These are phyloP conservation scores for Falcunculus frontatus DNA, from an alignment of 2,113 vertebrate genomes.

Conservation along the genomic window DNA sequence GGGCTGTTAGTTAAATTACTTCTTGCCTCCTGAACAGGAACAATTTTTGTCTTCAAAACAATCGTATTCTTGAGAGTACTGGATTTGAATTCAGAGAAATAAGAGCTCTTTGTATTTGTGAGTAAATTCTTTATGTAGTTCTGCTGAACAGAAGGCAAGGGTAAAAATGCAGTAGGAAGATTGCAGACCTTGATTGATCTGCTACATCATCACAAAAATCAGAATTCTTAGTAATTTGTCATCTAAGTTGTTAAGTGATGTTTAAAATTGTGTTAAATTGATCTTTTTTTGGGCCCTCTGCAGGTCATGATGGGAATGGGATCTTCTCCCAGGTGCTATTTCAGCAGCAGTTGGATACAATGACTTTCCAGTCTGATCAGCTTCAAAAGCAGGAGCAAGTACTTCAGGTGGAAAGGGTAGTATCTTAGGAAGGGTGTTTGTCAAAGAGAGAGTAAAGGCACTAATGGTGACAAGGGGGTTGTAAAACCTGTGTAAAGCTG, in stretches of 20 bases:
- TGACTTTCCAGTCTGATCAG: background rate
- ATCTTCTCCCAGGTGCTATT: background rate
- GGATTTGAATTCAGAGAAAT: background rate
- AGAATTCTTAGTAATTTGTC: background rate
- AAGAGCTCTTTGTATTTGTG: background rate
- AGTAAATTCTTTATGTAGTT: background rate
- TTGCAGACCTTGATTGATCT: background rate
- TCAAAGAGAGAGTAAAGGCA: background rate
- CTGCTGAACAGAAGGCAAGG: background rate
- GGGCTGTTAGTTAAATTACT: background rate
- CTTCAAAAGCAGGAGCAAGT: background rate
- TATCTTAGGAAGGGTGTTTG: background rate
- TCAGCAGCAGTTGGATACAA: accelerated
- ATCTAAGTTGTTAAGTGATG: background rate
- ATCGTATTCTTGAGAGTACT: background rate
- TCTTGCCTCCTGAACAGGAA: background rate
- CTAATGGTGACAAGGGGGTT: background rate
- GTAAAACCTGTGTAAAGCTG: background rate
- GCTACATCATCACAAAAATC: background rate
- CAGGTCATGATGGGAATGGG: accelerated
- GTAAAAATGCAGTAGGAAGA: background rate
- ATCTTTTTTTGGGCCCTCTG: background rate
- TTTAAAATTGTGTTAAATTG: background rate
- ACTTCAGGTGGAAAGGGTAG: background rate
- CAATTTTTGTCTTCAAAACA: background rate